Evolutionary conservation across 2,888 invertebrate species (phyloP), one percentile per base, ranked within the genome.

Genomic region (Rhogogaster chlorosoma): DNA sequence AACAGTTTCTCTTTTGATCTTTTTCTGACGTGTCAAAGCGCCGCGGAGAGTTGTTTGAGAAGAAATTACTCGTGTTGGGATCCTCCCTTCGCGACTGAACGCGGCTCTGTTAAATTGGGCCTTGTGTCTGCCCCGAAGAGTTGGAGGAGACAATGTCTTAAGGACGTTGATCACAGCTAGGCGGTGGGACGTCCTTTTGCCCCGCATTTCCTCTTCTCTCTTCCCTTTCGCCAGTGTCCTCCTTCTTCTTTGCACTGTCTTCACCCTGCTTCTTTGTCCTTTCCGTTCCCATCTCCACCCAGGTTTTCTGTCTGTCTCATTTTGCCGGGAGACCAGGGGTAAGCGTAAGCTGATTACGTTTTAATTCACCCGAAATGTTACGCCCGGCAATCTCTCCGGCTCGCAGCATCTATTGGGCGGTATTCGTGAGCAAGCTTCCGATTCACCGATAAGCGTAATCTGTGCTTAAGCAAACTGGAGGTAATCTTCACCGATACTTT

Each of bases 11-110:
- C 36, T 36, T 61, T 80, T 80, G 61, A 64, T 64, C 80, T 61
- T 80, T 80, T 80, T 80, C 80, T 61, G 80, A 57, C 80, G 80
- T 80, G 80, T 64, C 80, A 80, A 80, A 80, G 80, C 61, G 38
- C 15, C 80, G 61, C 0, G 80, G 38, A 57, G 57, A 49, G 77
- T 77, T 80, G 80, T 80, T 80, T 64, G 61, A 80, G 80, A 80
- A 80, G 80, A 80, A 80, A 80, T 80, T 80, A 80, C 80, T 80
- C 80, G 38, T 80, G 57, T 61, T 80, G 49, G 26, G 61, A 80
- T 38, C 61, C 61, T 80, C 61, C 80, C 61, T 38, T 45, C 5
- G 80, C 61, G 22, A 38, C 61, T 61, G n/a, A 61, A 45, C 77
- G 49, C 12, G 32, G 61, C 45, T 61, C 61, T 29, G 80, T 36